phyloP scores from a whole-genome alignment of 2,797 vertebrate species.

The Emydoidea blandingii region DNA sequence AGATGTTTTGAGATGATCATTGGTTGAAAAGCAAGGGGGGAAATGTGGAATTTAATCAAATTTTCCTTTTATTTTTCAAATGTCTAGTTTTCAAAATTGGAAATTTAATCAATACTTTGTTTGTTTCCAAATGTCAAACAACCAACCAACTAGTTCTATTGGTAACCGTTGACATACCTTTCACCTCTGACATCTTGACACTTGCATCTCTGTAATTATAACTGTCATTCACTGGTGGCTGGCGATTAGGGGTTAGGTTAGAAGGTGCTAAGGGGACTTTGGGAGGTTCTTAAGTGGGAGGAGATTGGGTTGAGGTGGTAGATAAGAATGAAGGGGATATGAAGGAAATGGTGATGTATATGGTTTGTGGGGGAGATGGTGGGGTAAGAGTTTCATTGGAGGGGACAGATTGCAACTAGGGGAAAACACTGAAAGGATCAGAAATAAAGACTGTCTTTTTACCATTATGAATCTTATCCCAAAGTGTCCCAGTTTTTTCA shows the following conservation, averaged over 20 bases:
- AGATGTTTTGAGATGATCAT: background rate
- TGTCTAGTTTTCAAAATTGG: background rate
- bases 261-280: background rate
- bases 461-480: no score
- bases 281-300: background rate
- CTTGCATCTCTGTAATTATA: background rate
- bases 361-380: background rate
- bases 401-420: fast-evolving
- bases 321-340: background rate
- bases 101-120: background rate
- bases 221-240: background rate
- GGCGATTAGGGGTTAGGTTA: background rate
- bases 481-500: background rate
- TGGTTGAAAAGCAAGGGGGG: background rate
- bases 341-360: background rate
- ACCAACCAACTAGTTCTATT: no score
- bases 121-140: no score
- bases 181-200: background rate
- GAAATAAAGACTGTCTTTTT: background rate
- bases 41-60: background rate
- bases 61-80: background rate
- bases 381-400: background rate
- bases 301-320: background rate
- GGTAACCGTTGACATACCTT: background rate
- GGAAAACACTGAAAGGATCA: background rate